phyloP scores from a whole-genome alignment of 2,888 invertebrate genomes.

The Cheilosia soror region DNA sequence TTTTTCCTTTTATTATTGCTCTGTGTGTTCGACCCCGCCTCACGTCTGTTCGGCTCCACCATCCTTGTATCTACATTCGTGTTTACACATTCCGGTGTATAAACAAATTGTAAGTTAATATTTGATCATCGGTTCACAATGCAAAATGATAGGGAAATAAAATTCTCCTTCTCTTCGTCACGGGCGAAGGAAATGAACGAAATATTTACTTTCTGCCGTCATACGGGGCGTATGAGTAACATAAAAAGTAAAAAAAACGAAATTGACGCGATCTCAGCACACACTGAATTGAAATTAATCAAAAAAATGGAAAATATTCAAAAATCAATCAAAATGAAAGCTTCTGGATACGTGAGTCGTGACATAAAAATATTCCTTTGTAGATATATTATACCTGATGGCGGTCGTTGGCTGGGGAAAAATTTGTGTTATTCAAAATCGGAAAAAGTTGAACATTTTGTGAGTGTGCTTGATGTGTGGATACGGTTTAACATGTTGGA shows the following conservation, averaged over 20 bases:
- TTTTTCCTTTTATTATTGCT: neutral
- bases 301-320: conserved; percentile 12
- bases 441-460: too few relatives aligned
- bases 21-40: neutral
- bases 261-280: conserved; percentile 4
- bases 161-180: conserved; percentile 6
- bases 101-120: conserved; percentile 71
- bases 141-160: conserved; percentile 47
- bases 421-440: too few relatives aligned
- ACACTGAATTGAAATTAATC: conserved; percentile 38
- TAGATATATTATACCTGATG: too few relatives aligned
- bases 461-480: too few relatives aligned
- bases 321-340: conserved; percentile 50
- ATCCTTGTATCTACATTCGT: conserved; percentile 6
- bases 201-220: conserved; percentile 24
- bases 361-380: conserved; percentile 9
- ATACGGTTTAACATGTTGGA: too few relatives aligned
- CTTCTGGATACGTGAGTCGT: neutral
- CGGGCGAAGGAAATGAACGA: neutral
- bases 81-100: conserved; percentile 59
- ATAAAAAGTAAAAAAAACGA: neutral
- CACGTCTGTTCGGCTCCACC: neutral
- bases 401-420: too few relatives aligned
- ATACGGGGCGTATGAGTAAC: conserved; percentile 40
- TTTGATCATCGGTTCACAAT: conserved; percentile 61